Evolutionary conservation across 2,113 vertebrate genomes (phyloP), one percentile per base, ranked within the genome.

Genomic region (Lycaon pictus): DNA sequence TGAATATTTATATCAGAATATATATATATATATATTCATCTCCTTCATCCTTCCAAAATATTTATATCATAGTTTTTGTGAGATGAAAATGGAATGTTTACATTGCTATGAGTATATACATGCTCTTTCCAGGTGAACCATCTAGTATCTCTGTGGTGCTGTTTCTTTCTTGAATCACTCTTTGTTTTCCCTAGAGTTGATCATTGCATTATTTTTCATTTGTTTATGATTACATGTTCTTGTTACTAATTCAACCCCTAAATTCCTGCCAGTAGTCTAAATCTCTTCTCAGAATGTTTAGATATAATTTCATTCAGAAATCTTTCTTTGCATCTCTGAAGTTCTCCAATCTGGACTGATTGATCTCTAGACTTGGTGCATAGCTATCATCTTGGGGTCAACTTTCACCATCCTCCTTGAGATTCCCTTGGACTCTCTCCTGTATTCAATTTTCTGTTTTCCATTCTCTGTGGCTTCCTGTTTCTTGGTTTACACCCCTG

Each of bases 151-250:
- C 43, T 60, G 1, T 74, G 76, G 71, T 84, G 35, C 58, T 53
- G 19, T 84, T 84, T 13, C n/a, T 97, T 85, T 76, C 19, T 32
- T 63, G 63, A 84, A 22, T 74, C 62, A 88, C n/a, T 55, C 82
- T 63, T 93, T 93, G 58, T 97, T 95, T 84, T 93, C 29, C 60
- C 43, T 82, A 60, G 48, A 88, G 22, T 82, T 95, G 82, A 81
- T 88, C 48, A 63, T 80, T 77, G 53, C 22, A n/a, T 95, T 81
- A 27, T 58, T 77, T 90, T 90, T 90, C 35, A 88, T 48, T 96
- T 88, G 43, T 25, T 71, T 62, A 90, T 80, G 37, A 74, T 76
- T 87, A n/a, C 35, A 77, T 48, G 32, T 79, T 74, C 62, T 93
- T 80, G 77, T 16, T 92, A 32, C 16, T 65, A 86, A 67, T 51